Conservation (phyloP, 2,797 vertebrate species). For the Anableps anableps region DNA sequence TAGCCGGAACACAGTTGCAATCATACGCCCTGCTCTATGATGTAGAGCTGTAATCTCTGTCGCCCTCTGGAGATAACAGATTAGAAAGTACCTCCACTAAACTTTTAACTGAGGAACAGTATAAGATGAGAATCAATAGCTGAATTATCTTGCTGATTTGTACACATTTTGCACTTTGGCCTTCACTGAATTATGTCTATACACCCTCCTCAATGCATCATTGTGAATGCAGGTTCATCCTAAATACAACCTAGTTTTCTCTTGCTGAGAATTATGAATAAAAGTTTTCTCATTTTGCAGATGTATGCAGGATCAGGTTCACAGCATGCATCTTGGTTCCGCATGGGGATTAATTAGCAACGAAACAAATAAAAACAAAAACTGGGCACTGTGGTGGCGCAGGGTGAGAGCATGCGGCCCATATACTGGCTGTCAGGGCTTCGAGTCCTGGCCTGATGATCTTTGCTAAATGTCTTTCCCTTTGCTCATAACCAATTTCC, state of each 20-base stretch:
- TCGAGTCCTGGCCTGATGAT: too few relatives aligned
- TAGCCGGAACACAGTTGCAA: background rate
- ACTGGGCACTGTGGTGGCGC: too few relatives aligned
- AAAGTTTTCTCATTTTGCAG: background rate
- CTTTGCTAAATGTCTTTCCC: too few relatives aligned
- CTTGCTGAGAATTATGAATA: background rate
- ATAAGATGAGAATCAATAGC: background rate
- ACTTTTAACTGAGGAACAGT: background rate
- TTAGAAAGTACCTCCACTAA: background rate
- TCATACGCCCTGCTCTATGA: background rate
- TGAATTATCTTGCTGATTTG: slow-evolving; percentile 8
- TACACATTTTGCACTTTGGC: background rate
- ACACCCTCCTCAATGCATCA: background rate
- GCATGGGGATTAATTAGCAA: too few relatives aligned
- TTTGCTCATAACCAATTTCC: too few relatives aligned
- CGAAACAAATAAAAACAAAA: too few relatives aligned
- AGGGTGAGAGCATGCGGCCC: too few relatives aligned
- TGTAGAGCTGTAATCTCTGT: slow-evolving; percentile 48
- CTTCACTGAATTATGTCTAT: background rate
- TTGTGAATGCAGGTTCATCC: background rate
- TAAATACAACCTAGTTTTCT: background rate
- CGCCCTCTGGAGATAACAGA: slow-evolving; percentile 68
- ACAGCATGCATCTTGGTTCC: background rate
- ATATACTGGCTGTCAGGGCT: too few relatives aligned
- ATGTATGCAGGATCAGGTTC: background rate